These are phyloP conservation scores for Hydrophis major DNA, from an alignment of 2,797 vertebrate species.

Conservation along the genomic window DNA sequence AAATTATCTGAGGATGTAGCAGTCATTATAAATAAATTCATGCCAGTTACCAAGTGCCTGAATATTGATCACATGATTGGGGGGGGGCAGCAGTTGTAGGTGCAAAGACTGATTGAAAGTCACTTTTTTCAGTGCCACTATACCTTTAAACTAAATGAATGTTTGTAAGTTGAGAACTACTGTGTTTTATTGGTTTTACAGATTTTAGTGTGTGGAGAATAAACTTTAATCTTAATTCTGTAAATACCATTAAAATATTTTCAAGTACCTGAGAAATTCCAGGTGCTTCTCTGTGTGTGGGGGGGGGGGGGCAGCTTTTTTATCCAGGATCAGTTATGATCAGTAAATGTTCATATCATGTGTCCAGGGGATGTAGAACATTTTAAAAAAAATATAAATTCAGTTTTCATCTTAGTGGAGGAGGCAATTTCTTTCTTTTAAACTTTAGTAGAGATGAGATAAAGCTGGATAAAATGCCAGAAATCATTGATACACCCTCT, in stretches of 20 bases:
- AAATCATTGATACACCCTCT: neutral
- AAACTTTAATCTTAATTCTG: neutral
- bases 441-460: neutral
- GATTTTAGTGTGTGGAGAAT: neutral
- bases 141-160: neutral
- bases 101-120: neutral
- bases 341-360: neutral
- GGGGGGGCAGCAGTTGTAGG: neutral
- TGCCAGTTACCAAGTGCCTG: neutral
- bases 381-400: neutral
- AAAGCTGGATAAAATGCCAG: neutral
- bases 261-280: neutral
- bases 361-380: neutral
- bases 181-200: neutral
- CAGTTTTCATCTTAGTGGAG: neutral
- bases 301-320: no score
- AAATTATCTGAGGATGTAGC: neutral
- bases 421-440: neutral
- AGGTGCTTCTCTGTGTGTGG: neutral
- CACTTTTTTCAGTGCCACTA: neutral
- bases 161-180: neutral
- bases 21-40: neutral
- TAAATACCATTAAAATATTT: neutral
- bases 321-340: neutral
- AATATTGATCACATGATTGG: neutral